A percentile compares a stretch with the other conserved stretches of the same genome.
These are phyloP conservation scores for Brachyhypopomus gauderio DNA, from an alignment of 2,113 vertebrate species.

Conservation along the genomic window DNA sequence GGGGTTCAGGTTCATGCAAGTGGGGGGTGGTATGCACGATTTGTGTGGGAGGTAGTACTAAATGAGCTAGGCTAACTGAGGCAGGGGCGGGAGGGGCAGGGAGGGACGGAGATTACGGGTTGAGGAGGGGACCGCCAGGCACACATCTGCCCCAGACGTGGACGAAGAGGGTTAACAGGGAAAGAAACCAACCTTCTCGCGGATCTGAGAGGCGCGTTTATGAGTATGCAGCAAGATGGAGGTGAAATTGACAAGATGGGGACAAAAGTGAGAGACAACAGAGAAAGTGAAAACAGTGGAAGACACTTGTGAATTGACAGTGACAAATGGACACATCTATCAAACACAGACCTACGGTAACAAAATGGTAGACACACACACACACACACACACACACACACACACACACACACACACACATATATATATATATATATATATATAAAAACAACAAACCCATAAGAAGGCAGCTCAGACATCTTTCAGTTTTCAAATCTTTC, in stretches of 20 bases:
- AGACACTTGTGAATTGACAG: conserved; percentile 86
- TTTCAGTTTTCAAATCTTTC: too few species aligned
- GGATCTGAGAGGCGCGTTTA: conserved; percentile 96
- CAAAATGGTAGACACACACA: not conserved
- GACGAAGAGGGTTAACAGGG: conserved; percentile 77
- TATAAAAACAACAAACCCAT: too few species aligned
- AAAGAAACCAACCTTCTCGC: conserved; percentile 99
- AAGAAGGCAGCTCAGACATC: too few species aligned
- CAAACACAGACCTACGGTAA: conserved; percentile 43
- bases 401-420: too few species aligned
- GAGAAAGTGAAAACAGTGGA: conserved; percentile 81
- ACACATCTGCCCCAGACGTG: not conserved
- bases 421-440: too few species aligned
- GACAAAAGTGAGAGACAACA: conserved; percentile 78
- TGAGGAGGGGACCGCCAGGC: not conserved
- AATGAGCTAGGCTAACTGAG: too few species aligned
- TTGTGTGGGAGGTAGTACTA: not conserved
- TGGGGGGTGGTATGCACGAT: too few species aligned
- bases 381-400: not conserved
- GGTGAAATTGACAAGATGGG: conserved; percentile 69
- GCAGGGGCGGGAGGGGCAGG: not conserved
- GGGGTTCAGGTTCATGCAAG: conserved; percentile 14
- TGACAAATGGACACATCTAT: conserved; percentile 64
- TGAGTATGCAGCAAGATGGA: conserved; percentile 88
- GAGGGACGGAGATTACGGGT: not conserved